Evolutionary conservation across 2,888 invertebrate genomes (phyloP).

Genomic region (Lasioglossum lativentre): DNA sequence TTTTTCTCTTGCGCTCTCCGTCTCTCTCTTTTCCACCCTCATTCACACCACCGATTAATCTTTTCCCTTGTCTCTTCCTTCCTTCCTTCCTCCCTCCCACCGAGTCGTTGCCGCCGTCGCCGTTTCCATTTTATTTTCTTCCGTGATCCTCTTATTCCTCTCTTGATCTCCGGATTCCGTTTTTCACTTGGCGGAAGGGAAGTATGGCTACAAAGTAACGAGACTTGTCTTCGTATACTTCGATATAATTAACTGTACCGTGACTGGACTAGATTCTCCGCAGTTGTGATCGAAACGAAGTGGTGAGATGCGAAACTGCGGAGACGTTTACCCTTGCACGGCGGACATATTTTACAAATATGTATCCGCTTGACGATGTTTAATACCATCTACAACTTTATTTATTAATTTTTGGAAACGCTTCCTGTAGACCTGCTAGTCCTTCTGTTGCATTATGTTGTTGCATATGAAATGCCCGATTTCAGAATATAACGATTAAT

Average conservation of each 20-base stretch:
- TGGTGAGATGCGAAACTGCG: not conserved
- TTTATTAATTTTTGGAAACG: too few relatives aligned
- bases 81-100: not conserved
- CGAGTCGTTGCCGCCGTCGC: not conserved
- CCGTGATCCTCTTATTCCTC: not conserved
- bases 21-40: slow-evolving; percentile 5
- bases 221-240: not conserved
- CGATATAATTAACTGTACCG: not conserved
- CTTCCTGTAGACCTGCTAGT: too few relatives aligned
- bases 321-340: not conserved
- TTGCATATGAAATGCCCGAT: too few relatives aligned
- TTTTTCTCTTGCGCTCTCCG: not conserved
- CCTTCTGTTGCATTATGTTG: too few relatives aligned
- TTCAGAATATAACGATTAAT: too few relatives aligned
- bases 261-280: not conserved
- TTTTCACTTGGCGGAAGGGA: slow-evolving; percentile 11
- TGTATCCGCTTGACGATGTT: too few relatives aligned
- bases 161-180: slow-evolving; percentile 20
- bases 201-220: not conserved
- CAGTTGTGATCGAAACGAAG: not conserved
- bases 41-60: slow-evolving; percentile 5
- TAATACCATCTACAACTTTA: too few relatives aligned
- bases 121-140: not conserved
- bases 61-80: not conserved
- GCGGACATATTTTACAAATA: not conserved